These are phyloP conservation scores for Glossosoma conforme DNA, from an alignment of 1,140 invertebrate species.

Conservation along the genomic window DNA sequence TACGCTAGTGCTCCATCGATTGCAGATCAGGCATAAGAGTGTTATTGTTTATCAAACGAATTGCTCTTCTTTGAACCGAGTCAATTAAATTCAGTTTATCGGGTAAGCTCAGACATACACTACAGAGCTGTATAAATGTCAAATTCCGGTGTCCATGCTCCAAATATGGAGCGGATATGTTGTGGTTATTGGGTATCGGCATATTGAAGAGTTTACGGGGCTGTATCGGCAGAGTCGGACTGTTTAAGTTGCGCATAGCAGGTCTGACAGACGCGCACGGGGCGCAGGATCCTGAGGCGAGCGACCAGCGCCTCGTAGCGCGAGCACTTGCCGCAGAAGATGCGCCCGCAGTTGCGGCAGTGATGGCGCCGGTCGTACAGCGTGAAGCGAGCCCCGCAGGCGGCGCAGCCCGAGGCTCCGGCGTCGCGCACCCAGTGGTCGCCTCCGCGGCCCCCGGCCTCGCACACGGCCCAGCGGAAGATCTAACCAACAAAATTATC, in stretches of 20 bases:
- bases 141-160: too few relatives aligned
- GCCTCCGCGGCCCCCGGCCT: constrained; percentile 77
- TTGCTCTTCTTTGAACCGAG: too few relatives aligned
- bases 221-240: constrained; percentile 9
- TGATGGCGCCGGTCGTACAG: constrained; percentile 94
- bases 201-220: too few relatives aligned
- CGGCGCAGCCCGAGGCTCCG: constrained; percentile 79
- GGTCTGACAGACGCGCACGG: constrained; percentile 84
- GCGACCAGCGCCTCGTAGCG: constrained; percentile 93
- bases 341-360: constrained; percentile 93
- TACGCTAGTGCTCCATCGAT: too few relatives aligned
- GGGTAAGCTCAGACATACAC: too few relatives aligned
- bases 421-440: constrained; percentile 97
- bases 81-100: too few relatives aligned
- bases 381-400: constrained; percentile 84
- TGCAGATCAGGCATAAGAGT: too few relatives aligned
- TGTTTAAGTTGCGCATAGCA: constrained; percentile 56
- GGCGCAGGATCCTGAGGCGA: constrained; percentile 81
- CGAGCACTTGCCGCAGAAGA: constrained; percentile 95
- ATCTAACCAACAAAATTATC: constrained; percentile 36
- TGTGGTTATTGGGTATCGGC: too few relatives aligned
- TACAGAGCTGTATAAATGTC: too few relatives aligned
- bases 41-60: too few relatives aligned
- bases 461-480: constrained; percentile 95
- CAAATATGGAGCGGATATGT: too few relatives aligned